Evolutionary conservation across 2,113 vertebrate species (phyloP), one percentile per base, ranked within the genome.

Genomic region (Okapia johnstoni): DNA sequence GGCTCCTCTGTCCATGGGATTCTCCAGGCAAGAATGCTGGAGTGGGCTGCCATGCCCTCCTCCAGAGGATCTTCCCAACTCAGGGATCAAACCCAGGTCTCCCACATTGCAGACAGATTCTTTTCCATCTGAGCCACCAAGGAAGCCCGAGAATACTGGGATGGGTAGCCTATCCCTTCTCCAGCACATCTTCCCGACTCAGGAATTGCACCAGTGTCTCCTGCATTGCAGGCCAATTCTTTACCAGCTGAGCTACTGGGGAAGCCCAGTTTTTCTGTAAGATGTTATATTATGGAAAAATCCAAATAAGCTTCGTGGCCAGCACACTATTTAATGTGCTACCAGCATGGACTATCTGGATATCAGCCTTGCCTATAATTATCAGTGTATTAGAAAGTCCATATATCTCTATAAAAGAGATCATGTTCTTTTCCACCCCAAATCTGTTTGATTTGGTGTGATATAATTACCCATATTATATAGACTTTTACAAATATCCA

Each of bases 401-500:
- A 28, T 54, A 0, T 66, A 40, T 46, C 46, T 89, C 26, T 84
- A 26, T 13, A 81, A n/a, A 58, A 58, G 58, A 40, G 15, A 70
- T 57, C 40, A 54, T 86, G 58, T 10, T 84, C 19, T 80, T 54
- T 83, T 48, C 2, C 33, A 21, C 33, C 12, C 11, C 25, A 92
- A 46, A 50, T 94, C 36, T 73, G 28, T 90, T 96, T 84, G 50
- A 81, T 55, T 97, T 96, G 63, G 36, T 87, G 19, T 92, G 50
- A 58, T 61, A n/a, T 57, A 86, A 46, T 81, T 90, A 48, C 54
- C 48, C 54, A n/a, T 57, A 76, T 33, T 88, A 30, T 43, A 66
- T 30, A 86, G 23, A 90, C 63, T 88, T 46, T 60, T 92, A 57
- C 19, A 95, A 52, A 43, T 55, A 52, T 33, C 57, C 23, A 12